A percentile compares a stretch with the other conserved stretches of the same genome.
Evolutionary conservation across 1,140 invertebrate species (phyloP).

Genomic region (Megathymus violae): DNA sequence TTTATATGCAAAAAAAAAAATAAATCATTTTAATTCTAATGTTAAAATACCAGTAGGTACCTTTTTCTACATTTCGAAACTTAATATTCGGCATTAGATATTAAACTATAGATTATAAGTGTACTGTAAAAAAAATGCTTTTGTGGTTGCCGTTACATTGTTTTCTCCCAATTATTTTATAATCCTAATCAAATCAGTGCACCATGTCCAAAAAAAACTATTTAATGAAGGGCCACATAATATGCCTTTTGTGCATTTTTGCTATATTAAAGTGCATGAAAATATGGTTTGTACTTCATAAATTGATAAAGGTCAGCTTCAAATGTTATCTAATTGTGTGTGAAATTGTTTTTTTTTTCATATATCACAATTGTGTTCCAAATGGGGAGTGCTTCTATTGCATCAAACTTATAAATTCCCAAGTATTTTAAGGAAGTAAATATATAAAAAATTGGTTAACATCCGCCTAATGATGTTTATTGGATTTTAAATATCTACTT

Average conservation of each 20-base stretch:
- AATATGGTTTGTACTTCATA: no score
- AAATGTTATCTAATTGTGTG: no score
- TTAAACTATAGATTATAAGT: not conserved
- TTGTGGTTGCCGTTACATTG: not conserved
- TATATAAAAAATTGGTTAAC: not conserved
- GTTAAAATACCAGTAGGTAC: not conserved
- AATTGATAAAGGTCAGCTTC: no score
- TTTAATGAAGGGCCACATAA: no score
- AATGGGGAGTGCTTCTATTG: not conserved
- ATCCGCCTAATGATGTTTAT: conserved; percentile 12
- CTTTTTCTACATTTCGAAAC: not conserved
- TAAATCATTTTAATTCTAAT: not conserved
- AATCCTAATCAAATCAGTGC: not conserved
- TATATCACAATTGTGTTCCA: not conserved
- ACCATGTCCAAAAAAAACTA: no score
- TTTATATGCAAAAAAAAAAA: conserved; percentile 10
- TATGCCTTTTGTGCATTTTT: no score
- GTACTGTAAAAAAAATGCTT: not conserved
- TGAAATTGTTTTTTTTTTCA: no score
- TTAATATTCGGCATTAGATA: not conserved
- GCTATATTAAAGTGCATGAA: no score
- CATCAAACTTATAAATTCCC: not conserved
- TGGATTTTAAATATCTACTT: conserved; percentile 1
- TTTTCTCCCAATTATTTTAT: not conserved
- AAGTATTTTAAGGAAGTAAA: not conserved